phyloP scores from a whole-genome alignment of 2,797 vertebrate species.

The Acrocephalus scirpaceus region DNA sequence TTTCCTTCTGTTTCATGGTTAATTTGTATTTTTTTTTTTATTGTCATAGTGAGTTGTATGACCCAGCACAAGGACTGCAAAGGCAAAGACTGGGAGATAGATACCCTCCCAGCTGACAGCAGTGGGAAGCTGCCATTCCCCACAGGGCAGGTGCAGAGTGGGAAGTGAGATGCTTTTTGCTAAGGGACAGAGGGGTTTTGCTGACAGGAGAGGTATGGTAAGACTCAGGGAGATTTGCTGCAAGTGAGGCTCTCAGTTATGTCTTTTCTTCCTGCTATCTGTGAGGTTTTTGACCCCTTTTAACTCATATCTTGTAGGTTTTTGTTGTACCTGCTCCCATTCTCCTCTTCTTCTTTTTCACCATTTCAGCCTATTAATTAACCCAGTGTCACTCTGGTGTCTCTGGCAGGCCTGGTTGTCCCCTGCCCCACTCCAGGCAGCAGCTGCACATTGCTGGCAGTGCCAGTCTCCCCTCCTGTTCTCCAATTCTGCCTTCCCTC shows the following conservation, averaged over 20 bases:
- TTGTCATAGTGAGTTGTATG: not conserved
- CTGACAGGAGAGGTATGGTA: not conserved
- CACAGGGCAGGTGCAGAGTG: not conserved
- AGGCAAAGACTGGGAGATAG: not conserved
- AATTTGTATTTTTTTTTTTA: not conserved
- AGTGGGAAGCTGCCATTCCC: not conserved
- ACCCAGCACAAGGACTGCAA: not conserved
- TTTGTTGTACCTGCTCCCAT: not conserved
- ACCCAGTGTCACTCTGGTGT: not conserved
- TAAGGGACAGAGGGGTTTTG: not conserved
- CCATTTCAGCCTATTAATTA: not conserved
- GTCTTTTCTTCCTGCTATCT: not conserved
- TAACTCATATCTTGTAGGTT: not conserved
- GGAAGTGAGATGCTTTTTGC: not conserved
- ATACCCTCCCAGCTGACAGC: not conserved
- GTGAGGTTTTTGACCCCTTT: not conserved
- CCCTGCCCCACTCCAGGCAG: not conserved
- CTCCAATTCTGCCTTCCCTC: not conserved
- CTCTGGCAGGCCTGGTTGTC: not conserved
- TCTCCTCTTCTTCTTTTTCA: not conserved
- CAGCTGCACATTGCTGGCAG: accelerated
- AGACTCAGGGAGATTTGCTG: not conserved
- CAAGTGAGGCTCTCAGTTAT: not conserved
- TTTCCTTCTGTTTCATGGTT: not conserved
- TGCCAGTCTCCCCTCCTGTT: not conserved